Evolutionary conservation across 2,888 invertebrate species (phyloP), one percentile per base, ranked within the genome.

Genomic region (Endotricha flammealis): DNA sequence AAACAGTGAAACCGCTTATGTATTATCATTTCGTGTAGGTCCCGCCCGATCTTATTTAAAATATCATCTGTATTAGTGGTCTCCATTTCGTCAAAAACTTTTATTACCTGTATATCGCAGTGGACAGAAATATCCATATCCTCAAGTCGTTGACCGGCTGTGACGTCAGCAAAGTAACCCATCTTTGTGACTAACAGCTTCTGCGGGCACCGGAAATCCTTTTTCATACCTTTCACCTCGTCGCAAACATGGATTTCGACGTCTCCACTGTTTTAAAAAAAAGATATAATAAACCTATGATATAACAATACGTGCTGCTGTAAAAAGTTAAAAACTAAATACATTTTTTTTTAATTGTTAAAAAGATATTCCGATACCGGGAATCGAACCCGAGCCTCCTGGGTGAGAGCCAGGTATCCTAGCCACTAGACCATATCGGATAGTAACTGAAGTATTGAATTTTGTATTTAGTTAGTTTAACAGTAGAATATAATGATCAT

Each of bases 101-200:
- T n/a, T n/a, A n/a, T n/a, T 41, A 97, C 96, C 64, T 94, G 92
- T 38, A 98, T 93, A 77, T 98, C 98, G 68, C 98, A 98, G 68
- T 98, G 98, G 0, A 98, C 98, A 0, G 97, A 97, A 50, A 98
- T 98, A 62, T 98, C 97, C 91, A 97, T 96, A 59, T 97, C 97
- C 62, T 94, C 93, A 4, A 95, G 74, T 38, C 91, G 89, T 65
- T 95, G 95, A 0, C 91, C 95, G 9, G 92, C 91, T 0, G 95
- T 95, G 2, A 96, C 94, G 62, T 95, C 94, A 6, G 95, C 95
- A 75, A 98, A 98, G 66, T 98, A 98, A 7, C 95, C 95, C 97
- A 98, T 98, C 81, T 97, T 96, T 35, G 92, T 91, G 0, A 97
- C 91, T 9, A 98, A 87, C 33, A 97, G 79, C 54, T 92, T 93